Conservation (phyloP, 2,888 invertebrate genomes). For the Zaprionus obscuricornis region DNA sequence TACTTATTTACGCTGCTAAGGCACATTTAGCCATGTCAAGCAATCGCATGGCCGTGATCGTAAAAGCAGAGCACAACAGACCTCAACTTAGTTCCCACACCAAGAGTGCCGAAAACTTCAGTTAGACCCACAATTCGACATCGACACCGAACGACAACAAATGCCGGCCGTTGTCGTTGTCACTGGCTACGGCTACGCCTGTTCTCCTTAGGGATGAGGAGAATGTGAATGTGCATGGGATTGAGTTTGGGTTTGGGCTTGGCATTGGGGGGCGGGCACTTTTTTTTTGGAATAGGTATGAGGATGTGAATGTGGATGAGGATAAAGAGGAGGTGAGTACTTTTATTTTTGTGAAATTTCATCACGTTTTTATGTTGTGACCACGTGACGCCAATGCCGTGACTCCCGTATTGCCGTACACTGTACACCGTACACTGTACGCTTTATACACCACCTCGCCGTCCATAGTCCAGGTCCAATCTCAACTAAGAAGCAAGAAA, state of each 20-base stretch:
- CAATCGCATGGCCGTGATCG: constrained; percentile 67
- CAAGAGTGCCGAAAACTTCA: background rate
- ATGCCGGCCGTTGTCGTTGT: constrained; percentile 57
- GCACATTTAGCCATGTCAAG: constrained; percentile 78
- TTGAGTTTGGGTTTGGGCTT: constrained; percentile 5
- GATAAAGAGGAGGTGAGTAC: constrained; percentile 28
- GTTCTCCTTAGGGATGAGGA: background rate
- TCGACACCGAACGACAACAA: constrained; percentile 59
- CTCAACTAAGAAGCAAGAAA: constrained; percentile 40
- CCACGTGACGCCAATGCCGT: constrained; percentile 82
- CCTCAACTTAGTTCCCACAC: constrained; percentile 9
- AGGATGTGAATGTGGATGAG: background rate
- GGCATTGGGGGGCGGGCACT: constrained; percentile 19
- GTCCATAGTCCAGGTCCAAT: constrained; percentile 32
- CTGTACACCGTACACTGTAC: too few species aligned
- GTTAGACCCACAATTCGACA: constrained; percentile 41
- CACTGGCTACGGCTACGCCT: constrained; percentile 41
- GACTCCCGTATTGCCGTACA: constrained; percentile 53
- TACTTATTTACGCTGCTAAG: constrained; percentile 79
- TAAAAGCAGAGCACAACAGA: constrained; percentile 50
- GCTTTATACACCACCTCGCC: too few species aligned
- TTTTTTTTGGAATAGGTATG: too few species aligned
- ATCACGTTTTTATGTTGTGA: constrained; percentile 84
- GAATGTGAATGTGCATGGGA: background rate
- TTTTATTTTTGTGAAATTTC: constrained; percentile 82